Base-by-base conservation (phyloP, 1,140 invertebrate genomes). In the Brachionus sp. region DNA sequence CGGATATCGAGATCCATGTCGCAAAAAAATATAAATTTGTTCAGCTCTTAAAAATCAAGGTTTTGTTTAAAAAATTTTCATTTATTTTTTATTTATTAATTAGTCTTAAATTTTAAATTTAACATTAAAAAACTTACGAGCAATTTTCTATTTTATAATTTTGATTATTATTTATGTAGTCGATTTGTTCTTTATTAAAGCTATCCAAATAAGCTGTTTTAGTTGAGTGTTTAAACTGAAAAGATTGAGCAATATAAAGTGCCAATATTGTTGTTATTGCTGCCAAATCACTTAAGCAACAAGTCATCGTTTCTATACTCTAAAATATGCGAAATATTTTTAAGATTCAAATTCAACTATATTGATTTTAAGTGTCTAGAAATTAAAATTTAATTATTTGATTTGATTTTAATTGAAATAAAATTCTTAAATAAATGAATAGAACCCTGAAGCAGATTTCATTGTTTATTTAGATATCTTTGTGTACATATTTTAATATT, bases 201-300 rank as follows among this genome's bases (percentile, higher is more conserved):
- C 77, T 80, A 66, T 80, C 77, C 35, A 80, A 62, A 66, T 80
- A 80, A 13, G 77, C 77, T 44, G 50, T 80, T 66, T 80, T 80
- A 23, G 50, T 80, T 19, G 77, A 62, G 77, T 80, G 77, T 75
- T 75, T 75, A 25, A 75, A 9, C 44, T 44, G 19, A 75, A 25
- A 39, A 29, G 42, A 75, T 46, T 46, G 25, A 19, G 39, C 44
- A 46, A 46, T 75, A 13, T 46, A 44, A 25, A 75, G 29, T 19
- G 23, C 19, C 19, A 35, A 75, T 75, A 75, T 46, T 75, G 3
- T 66, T 35, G 64, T 66, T 66, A 16, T 66, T 66, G 64, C 44
- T 46, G 44, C 4, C 39, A 75, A 75, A 75, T 19, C n/a, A 46
- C 70, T 75, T 75, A 29, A 75, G 39, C 39, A 44, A 70, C 16